These are phyloP conservation scores for Xyrichtys novacula DNA, from an alignment of 2,797 vertebrate species.

Conservation along the genomic window DNA sequence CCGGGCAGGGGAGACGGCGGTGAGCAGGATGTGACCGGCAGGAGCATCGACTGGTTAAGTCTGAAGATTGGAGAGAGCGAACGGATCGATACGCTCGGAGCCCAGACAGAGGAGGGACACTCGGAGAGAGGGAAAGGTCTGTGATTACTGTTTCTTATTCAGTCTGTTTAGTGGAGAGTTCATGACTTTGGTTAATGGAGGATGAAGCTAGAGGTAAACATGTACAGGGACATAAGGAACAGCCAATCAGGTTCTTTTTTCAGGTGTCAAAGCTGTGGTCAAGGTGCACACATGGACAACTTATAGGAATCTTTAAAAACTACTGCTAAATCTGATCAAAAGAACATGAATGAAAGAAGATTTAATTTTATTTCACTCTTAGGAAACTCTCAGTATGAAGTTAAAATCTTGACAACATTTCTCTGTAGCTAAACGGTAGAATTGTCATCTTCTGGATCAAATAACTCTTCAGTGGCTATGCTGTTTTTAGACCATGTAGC, in stretches of 20 bases:
- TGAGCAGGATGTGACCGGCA: conserved; percentile 66
- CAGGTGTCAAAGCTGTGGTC: not conserved
- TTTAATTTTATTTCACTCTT: too few relatives aligned
- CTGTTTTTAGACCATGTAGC: too few relatives aligned
- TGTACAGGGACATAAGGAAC: not conserved
- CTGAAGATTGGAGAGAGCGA: conserved; percentile 64
- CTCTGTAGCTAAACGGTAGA: too few relatives aligned
- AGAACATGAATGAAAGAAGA: too few relatives aligned
- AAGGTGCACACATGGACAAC: too few relatives aligned
- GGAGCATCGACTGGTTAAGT: conserved; percentile 70
- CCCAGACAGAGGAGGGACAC: conserved; percentile 42
- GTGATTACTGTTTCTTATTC: conserved; percentile 39
- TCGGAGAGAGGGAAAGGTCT: conserved; percentile 17
- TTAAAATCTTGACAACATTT: too few relatives aligned
- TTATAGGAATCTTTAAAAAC: not conserved
- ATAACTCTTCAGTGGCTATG: too few relatives aligned
- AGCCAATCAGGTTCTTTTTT: not conserved
- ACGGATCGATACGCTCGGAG: conserved; percentile 60
- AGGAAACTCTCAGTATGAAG: too few relatives aligned
- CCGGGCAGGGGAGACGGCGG: conserved; percentile 48
- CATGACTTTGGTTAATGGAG: conserved; percentile 1
- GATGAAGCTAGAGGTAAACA: not conserved
- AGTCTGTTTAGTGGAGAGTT: not conserved
- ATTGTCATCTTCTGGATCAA: too few relatives aligned
- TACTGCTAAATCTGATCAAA: too few relatives aligned